These are phyloP conservation scores for Zapornia atra DNA, from an alignment of 2,113 vertebrate species.

Conservation along the genomic window DNA sequence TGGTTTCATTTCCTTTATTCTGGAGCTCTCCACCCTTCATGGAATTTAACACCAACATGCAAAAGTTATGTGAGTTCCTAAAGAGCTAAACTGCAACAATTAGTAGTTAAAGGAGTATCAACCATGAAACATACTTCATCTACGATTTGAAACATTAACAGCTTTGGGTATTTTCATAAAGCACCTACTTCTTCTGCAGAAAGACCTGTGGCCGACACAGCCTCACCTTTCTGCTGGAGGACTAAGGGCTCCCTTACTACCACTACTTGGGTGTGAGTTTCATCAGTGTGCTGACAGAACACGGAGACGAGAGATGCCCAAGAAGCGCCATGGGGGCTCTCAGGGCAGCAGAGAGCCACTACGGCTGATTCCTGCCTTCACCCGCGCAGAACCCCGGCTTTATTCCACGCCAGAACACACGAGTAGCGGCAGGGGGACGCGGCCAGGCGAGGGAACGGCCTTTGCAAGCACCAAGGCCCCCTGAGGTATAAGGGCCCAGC, in stretches of 20 bases:
- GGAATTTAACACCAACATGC: neutral
- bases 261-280: fast-evolving
- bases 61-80: neutral
- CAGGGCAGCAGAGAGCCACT: neutral
- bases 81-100: neutral
- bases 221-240: neutral
- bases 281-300: neutral
- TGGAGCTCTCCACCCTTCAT: neutral
- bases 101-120: neutral
- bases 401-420: neutral
- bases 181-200: fast-evolving
- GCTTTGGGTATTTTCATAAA: neutral
- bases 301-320: fast-evolving
- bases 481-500: fast-evolving
- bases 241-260: fast-evolving
- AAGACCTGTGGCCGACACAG: fast-evolving
- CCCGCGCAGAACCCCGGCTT: neutral
- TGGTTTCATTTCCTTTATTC: neutral
- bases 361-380: fast-evolving
- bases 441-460: too few species aligned
- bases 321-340: fast-evolving
- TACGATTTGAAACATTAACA: neutral
- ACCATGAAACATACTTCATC: neutral
- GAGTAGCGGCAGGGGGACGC: neutral
- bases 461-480: too few species aligned